These are phyloP conservation scores for Anniella stebbinsi DNA, from an alignment of 2,797 vertebrate species.

Conservation along the genomic window DNA sequence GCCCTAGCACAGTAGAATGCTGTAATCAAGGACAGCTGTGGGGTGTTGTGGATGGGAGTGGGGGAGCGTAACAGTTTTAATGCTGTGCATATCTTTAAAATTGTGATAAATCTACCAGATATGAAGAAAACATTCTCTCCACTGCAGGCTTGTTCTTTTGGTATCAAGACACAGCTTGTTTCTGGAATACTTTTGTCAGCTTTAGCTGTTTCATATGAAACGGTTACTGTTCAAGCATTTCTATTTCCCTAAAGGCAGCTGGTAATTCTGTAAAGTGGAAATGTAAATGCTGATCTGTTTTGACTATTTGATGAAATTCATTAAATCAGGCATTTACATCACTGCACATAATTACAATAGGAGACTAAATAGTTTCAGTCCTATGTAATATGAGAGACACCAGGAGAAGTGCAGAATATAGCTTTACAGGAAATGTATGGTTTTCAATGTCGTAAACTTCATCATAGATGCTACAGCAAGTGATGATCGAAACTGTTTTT, in stretches of 20 bases:
- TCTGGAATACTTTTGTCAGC: constrained; percentile 49
- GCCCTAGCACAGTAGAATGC: constrained; percentile 42
- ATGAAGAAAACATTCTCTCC: constrained; percentile 16
- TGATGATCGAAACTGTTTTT: constrained; percentile 1
- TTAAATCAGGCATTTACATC: constrained; percentile 54
- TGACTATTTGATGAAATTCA: constrained; percentile 54
- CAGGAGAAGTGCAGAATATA: not conserved
- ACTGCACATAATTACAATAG: constrained; percentile 26
- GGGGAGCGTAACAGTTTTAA: constrained; percentile 13
- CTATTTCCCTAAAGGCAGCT: constrained; percentile 58
- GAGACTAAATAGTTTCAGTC: constrained; percentile 58
- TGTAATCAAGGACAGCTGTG: constrained; percentile 25
- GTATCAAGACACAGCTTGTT: constrained; percentile 63
- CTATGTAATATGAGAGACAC: constrained; percentile 38
- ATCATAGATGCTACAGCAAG: not conserved
- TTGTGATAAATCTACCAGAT: constrained; percentile 27
- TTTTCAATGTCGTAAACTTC: constrained; percentile 34
- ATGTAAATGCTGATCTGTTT: constrained; percentile 55
- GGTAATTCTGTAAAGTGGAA: constrained; percentile 56
- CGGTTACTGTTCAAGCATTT: constrained; percentile 45
- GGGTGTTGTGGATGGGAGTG: not conserved
- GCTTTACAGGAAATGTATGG: constrained; percentile 1
- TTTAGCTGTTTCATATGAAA: constrained; percentile 59
- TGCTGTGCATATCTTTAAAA: not conserved
- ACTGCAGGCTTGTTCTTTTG: constrained; percentile 51